Conservation (phyloP, 2,797 vertebrate genomes). For the Diplodus puntazzo region DNA sequence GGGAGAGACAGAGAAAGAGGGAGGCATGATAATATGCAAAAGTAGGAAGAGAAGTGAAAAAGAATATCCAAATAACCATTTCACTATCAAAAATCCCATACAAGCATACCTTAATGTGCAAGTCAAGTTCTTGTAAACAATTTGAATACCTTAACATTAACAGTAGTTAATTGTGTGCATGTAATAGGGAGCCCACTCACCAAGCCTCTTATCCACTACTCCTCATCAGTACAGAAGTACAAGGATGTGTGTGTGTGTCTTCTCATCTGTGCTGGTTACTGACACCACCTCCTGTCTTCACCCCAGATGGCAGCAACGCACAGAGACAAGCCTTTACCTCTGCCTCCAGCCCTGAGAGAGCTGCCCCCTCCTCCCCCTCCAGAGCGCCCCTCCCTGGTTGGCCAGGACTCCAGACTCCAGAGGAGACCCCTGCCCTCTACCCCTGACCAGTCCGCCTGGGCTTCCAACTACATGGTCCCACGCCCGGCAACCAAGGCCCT, state of each 20-base stretch:
- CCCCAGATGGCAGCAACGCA: conserved; percentile 88
- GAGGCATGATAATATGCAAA: too few relatives aligned
- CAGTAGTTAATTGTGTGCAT: background rate
- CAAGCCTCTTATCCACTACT: background rate
- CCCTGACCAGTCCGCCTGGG: conserved; percentile 85
- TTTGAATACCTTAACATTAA: background rate
- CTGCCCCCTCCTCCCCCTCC: conserved; percentile 95
- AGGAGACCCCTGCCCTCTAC: conserved; percentile 94
- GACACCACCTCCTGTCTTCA: conserved; percentile 17
- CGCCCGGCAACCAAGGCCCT: conserved; percentile 89
- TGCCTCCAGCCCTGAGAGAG: conserved; percentile 92
- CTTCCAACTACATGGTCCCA: conserved; percentile 84
- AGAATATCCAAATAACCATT: background rate
- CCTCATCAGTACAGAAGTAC: background rate
- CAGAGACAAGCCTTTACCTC: conserved; percentile 96
- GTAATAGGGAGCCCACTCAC: background rate
- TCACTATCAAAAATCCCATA: background rate
- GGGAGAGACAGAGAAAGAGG: too few relatives aligned
- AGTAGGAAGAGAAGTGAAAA: too few relatives aligned
- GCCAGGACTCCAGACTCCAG: conserved; percentile 85
- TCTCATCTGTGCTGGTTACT: background rate
- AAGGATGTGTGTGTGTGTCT: background rate
- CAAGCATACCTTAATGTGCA: background rate
- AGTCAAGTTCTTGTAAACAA: background rate
- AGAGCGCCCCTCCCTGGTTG: conserved; percentile 86